Base-by-base conservation (phyloP, 2,797 vertebrate species). In the Siniperca obscura region DNA sequence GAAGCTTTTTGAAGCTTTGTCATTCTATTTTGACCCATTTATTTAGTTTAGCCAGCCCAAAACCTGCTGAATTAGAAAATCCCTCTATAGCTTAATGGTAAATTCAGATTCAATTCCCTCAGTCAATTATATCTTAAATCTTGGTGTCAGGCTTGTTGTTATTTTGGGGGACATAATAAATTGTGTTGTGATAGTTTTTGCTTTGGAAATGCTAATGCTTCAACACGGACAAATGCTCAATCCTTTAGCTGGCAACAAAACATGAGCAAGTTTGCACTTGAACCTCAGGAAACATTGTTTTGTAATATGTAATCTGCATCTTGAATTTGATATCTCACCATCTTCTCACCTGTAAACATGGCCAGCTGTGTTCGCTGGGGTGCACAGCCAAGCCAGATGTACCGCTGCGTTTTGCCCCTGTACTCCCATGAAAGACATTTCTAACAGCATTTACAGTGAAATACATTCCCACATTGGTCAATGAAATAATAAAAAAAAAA, bases 121-220 rank as follows among this genome's bases (percentile, higher is more conserved):
- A 65, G 21, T 34, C 30, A 42, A 22, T 22, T 9, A 8, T 10
- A 2, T 22, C 1, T 65, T 48, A 38, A 9, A 27, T 65, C 22
- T 22, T 7, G 0, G 9, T 36, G 10, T 38, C 16, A 5, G 17
- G 2, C 6, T 25, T 0, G 1, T n/a, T 52, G 52, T 68, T 6
- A 4, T 50, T 44, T 1, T 3, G 3, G n/a, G 3, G 30, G 16
- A 44, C 59, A 78, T 11, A n/a, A 17, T 48, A 48, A 27, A 21
- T 30, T 17, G 14, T 11, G 19, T 30, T 0, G 7, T 16, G 5
- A 30, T 9, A 59, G 16, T 8, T 25, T 27, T 53, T 53, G n/a
- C 11, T 55, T 25, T 55, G 13, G 25, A 50, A 19, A 34, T 48
- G 9, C 25, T 3, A 14, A n/a, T 36, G 11, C 21, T 16, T n/a